Evolutionary conservation across 2,888 invertebrate species (phyloP), one percentile per base, ranked within the genome.

Genomic region (Ellobium chinense): DNA sequence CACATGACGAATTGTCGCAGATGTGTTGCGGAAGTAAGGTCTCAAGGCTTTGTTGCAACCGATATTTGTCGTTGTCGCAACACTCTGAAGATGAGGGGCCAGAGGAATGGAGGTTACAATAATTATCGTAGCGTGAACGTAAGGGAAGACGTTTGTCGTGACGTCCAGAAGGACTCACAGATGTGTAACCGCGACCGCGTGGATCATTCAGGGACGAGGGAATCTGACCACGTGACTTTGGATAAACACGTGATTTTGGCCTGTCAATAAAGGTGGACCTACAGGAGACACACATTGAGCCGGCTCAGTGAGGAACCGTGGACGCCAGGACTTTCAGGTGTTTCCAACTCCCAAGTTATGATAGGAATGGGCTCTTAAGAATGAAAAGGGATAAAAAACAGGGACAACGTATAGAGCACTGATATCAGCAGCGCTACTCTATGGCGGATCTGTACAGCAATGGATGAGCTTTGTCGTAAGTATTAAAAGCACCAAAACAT

Each of bases 211-310:
- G 3, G 12, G 7, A 21, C 12, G 31, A 31, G 24, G 18, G 54
- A 0, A 31, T 27, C 1, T 2, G n/a, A n/a, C 56, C 70, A 56
- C 24, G 54, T 56, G 70, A 56, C 31, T 70, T 70, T 56, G 24
- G 56, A 54, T 34, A 21, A 70, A n/a, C 56, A 70, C 56, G 56
- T 56, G 70, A 29, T 56, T 31, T 70, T 2, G 27, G 27, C 18
- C 7, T 21, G 70, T 56, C 56, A 56, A 14, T 12, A 70, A 29
- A 70, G 54, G 56, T 70, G 31, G 21, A 34, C 2, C 56, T 56
- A 56, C 18, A 70, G 56, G n/a, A 34, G 56, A 56, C 70, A 70
- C 70, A 70, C 70, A 70, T 70, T 70, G 56, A 70, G 54, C 31
- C 70, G 56, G 70, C 27, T 70, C 70, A 70, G 70, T 27, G 21